Base-by-base conservation (phyloP, 2,797 vertebrate genomes). In the Artibeus jamaicensis region DNA sequence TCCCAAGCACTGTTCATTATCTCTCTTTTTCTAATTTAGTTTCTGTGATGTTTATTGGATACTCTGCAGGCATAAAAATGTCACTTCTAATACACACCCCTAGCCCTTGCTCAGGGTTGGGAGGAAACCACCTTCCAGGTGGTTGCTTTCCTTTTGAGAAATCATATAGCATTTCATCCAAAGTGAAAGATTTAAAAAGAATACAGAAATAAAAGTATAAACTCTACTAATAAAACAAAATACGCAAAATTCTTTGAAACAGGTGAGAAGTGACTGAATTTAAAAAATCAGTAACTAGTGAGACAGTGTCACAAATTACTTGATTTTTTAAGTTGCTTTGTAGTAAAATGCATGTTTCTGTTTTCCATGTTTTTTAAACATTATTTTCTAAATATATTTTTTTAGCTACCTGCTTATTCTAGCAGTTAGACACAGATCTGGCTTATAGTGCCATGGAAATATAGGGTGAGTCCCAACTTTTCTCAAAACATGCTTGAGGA, bases 161-260 rank as follows among this genome's bases (percentile, higher is more conserved):
- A 15, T 74, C 19, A 84, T 76, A 95, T 2, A 90, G 29, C 89
- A 97, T 95, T 70, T 95, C 70, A 96, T 89, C 59, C 96, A 67
- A 37, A 74, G 57, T 74, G 65, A 59, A 96, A 96, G 37, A 88
- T 74, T 93, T 88, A 96, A 95, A 62, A 95, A 65, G 34, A 91
- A 84, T 46, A 0, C 2, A 86, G 44, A 88, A 55, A 90, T 57
- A 84, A 97, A 97, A 87, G 53, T 9, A 6, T 59, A 15, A 68
- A 85, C 26, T 91, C 16, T 81, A 59, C 19, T 86, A 73, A 97
- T 86, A 57, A 94, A 96, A 97, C n/a, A 94, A 85, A 39, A 46
- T 0, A 2, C 65, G 16, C 16, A 88, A 37, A 88, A 22, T 86
- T 93, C 32, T 96, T 94, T 81, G 76, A 93, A 94, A 73, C 0